phyloP scores from a whole-genome alignment of 2,113 vertebrate genomes.

The Vireo altiloquus region DNA sequence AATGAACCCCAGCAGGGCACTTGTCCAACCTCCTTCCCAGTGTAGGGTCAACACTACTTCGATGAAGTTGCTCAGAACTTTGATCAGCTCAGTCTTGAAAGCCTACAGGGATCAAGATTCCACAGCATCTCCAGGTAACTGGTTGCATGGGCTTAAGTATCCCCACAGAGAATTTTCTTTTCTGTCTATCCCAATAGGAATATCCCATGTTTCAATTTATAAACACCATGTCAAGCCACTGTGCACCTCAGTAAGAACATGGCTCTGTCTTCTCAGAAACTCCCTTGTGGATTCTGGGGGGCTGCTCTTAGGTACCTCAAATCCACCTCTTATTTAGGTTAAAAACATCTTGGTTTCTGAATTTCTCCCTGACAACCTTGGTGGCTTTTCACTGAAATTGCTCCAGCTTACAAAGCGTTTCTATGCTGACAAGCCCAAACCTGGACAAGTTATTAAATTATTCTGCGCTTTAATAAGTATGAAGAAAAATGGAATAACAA shows the following conservation, averaged over 20 bases:
- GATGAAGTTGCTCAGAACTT: not conserved
- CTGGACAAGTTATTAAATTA: not conserved
- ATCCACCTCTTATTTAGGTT: not conserved
- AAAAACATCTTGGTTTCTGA: not conserved
- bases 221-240: not conserved
- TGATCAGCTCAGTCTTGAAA: not conserved
- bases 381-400: not conserved
- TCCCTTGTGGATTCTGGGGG: not conserved
- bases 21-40: not conserved
- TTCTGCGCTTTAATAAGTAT: not conserved
- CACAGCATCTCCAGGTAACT: not conserved
- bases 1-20: not conserved
- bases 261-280: not conserved
- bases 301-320: not conserved
- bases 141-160: not conserved
- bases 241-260: not conserved
- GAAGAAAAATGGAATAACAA: not conserved
- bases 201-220: not conserved
- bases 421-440: not conserved
- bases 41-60: not conserved
- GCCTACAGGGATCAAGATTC: not conserved
- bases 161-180: not conserved
- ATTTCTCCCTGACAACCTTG: not conserved
- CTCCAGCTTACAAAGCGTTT: not conserved
- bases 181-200: not conserved